These are phyloP conservation scores for Neolamprologus kungweensis DNA, from an alignment of 2,113 vertebrate species.

Conservation along the genomic window DNA sequence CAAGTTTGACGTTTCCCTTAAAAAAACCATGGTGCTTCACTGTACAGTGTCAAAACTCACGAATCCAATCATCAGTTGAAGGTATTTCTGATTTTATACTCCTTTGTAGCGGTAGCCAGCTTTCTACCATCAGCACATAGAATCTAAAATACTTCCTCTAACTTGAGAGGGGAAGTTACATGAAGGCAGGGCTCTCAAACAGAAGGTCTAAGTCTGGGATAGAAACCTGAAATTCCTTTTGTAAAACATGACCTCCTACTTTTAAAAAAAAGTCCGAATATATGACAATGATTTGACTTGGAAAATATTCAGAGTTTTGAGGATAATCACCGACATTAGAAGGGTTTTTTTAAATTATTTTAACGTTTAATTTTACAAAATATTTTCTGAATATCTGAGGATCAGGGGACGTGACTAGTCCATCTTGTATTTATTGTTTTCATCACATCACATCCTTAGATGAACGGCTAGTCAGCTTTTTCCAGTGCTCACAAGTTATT, in stretches of 20 bases:
- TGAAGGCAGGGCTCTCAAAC: background rate
- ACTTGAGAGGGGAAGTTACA: background rate
- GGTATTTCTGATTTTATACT: background rate
- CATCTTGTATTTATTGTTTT: background rate
- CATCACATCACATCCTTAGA: background rate
- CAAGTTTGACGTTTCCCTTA: background rate
- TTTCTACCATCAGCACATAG: background rate
- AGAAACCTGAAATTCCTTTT: background rate
- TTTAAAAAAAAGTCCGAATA: rapidly evolving
- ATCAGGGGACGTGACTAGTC: background rate
- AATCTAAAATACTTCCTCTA: background rate
- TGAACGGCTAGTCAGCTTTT: background rate
- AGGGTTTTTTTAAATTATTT: rapidly evolving
- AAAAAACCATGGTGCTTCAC: background rate
- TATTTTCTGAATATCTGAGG: background rate
- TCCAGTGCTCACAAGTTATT: background rate
- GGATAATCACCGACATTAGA: background rate
- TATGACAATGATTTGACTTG: background rate
- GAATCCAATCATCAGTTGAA: background rate
- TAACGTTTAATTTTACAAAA: background rate
- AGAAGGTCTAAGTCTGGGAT: background rate
- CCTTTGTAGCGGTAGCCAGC: background rate
- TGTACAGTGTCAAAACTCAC: background rate
- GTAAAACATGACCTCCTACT: background rate
- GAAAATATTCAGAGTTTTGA: background rate